Percentiles rank a stretch among this genome's conserved stretches.
These are phyloP conservation scores for Thamnaconus septentrionalis DNA, from an alignment of 2,113 vertebrate genomes.

Conservation along the genomic window DNA sequence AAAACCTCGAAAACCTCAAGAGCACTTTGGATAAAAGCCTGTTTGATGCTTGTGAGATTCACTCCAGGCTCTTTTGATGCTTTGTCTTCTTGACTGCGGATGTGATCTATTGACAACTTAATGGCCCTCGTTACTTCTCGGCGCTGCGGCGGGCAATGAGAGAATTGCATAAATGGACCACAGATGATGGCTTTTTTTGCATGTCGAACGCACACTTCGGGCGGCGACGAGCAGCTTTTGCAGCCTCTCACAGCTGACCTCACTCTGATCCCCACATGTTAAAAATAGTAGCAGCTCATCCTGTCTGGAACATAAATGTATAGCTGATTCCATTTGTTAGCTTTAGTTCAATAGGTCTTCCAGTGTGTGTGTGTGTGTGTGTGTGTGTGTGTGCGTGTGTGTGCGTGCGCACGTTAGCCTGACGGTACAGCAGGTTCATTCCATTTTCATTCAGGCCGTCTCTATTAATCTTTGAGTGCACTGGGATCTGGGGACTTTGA, in stretches of 20 bases:
- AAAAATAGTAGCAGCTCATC: conserved; percentile 5
- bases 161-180: conserved; percentile 2
- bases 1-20: no score
- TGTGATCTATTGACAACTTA: conserved; percentile 13
- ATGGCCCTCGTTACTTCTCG: not conserved
- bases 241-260: conserved; percentile 10
- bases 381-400: no score
- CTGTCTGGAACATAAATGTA: conserved; percentile 11
- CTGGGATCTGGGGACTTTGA: conserved; percentile 12
- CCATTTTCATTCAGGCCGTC: conserved; percentile 32
- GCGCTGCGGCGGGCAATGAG: not conserved
- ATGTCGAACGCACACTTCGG: not conserved
- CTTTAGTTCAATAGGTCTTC: conserved; percentile 9
- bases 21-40: no score
- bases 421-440: conserved; percentile 35
- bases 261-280: conserved; percentile 15
- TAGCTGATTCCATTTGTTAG: conserved; percentile 26
- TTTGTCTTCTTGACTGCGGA: not conserved
- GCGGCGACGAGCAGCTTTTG: conserved; percentile 3
- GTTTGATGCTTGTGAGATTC: no score
- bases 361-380: not conserved
- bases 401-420: no score
- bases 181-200: not conserved
- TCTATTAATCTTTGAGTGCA: conserved; percentile 41
- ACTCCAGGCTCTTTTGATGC: not conserved